Evolutionary conservation across 53 echinoderm and acorn worm species (phyloP).

Genomic region (Patiria pectinifera): DNA sequence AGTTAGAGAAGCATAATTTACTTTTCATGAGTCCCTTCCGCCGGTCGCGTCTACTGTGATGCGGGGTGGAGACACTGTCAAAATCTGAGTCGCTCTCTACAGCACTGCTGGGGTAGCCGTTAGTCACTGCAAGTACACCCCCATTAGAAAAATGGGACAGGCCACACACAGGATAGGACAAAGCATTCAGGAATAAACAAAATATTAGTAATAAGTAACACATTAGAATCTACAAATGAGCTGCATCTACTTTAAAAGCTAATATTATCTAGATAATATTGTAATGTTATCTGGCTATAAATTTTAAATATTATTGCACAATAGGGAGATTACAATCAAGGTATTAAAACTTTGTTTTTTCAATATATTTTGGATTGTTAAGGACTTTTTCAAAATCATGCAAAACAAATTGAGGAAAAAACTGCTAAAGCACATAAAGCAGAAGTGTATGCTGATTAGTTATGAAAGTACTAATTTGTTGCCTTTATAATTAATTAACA

Average conservation of each 20-base stretch:
- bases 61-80: constrained; percentile 78
- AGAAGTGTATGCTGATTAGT: neutral
- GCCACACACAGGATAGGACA: neutral
- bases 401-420: no score
- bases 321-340: neutral
- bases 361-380: no score
- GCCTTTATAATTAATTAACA: neutral
- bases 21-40: constrained; percentile 70
- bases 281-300: no score
- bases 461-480: neutral
- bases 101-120: constrained; percentile 92
- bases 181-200: neutral
- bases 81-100: constrained; percentile 97
- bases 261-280: no score
- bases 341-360: neutral
- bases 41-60: constrained; percentile 59
- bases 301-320: neutral
- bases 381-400: no score
- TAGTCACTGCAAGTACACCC: constrained; percentile 78
- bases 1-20: constrained; percentile 46
- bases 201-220: neutral
- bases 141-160: constrained; percentile 15
- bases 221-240: no score
- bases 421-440: neutral
- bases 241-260: no score